Percentiles rank a stretch among this genome's conserved stretches.
These are phyloP conservation scores for Allolobophora icterica DNA, from an alignment of 2,888 invertebrate species.

Conservation along the genomic window DNA sequence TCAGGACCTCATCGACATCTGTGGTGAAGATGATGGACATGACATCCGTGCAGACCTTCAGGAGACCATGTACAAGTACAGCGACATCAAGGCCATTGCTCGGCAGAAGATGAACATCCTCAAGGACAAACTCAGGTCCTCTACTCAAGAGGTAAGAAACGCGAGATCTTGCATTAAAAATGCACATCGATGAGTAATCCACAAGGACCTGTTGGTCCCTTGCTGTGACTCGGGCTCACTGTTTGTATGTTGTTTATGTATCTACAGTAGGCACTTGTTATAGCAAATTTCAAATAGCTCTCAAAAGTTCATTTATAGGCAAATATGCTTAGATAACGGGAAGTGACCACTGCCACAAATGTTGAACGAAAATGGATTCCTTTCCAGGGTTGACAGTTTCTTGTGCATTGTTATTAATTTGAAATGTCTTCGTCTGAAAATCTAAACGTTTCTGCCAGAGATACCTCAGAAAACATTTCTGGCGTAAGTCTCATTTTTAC, in stretches of 20 bases:
- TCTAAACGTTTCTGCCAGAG: neutral
- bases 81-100: constrained; percentile 57
- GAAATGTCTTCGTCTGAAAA: neutral
- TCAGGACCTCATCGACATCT: constrained; percentile 62
- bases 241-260: neutral
- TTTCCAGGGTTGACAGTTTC: too few species aligned
- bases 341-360: too few species aligned
- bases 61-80: constrained; percentile 51
- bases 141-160: constrained; percentile 47
- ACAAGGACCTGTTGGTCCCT: too few species aligned
- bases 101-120: constrained; percentile 58
- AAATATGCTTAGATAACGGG: too few species aligned
- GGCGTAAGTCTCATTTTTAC: neutral
- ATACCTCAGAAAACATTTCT: neutral
- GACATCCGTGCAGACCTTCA: constrained; percentile 57
- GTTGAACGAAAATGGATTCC: too few species aligned
- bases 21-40: constrained; percentile 60
- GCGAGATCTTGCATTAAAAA: neutral
- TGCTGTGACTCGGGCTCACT: neutral
- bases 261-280: too few species aligned
- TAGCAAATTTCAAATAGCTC: too few species aligned
- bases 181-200: too few species aligned
- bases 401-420: too few species aligned
- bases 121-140: constrained; percentile 55
- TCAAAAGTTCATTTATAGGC: too few species aligned